These are phyloP conservation scores for Trochalopteron elliotii DNA, from an alignment of 2,113 vertebrate genomes.

Conservation along the genomic window DNA sequence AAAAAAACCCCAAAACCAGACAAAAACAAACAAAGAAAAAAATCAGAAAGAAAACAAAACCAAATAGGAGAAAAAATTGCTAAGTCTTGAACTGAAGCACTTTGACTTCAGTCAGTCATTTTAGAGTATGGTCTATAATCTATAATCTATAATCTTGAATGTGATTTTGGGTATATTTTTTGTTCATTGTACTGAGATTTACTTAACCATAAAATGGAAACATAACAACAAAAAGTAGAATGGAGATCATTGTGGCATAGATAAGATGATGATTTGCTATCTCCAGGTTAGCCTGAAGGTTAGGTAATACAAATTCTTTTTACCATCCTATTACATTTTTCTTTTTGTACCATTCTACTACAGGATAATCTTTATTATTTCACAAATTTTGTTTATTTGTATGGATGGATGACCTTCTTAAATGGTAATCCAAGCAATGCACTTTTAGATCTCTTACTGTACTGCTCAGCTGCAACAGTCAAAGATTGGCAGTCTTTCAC, in stretches of 20 bases:
- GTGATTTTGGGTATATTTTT: slow-evolving; percentile 56
- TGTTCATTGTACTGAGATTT: slow-evolving; percentile 63
- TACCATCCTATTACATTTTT: slow-evolving; percentile 27
- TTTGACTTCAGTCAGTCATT: slow-evolving; percentile 6
- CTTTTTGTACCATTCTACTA: slow-evolving; percentile 49
- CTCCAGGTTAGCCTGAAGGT: slow-evolving; percentile 63
- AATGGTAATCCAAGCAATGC: slow-evolving; percentile 20
- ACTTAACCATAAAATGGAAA: slow-evolving; percentile 68
- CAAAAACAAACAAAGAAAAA: background rate
- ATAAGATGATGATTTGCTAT: slow-evolving; percentile 58
- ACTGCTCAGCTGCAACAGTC: background rate
- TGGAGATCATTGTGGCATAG: slow-evolving; percentile 55
- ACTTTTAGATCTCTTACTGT: slow-evolving; percentile 53
- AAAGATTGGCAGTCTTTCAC: slow-evolving; percentile 61
- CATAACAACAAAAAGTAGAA: slow-evolving; percentile 35
- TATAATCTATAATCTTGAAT: slow-evolving; percentile 33
- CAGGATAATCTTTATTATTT: slow-evolving; percentile 35
- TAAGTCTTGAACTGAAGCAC: slow-evolving; percentile 44
- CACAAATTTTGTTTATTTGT: slow-evolving; percentile 43
- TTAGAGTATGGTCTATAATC: slow-evolving; percentile 46
- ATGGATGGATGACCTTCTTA: slow-evolving; percentile 52
- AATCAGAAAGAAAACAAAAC: background rate
- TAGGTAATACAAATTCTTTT: slow-evolving; percentile 46
- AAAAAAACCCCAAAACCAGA: background rate
- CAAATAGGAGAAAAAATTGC: background rate